Evolutionary conservation across 2,888 invertebrate species (phyloP).

Genomic region (Deladenus siricidicola): DNA sequence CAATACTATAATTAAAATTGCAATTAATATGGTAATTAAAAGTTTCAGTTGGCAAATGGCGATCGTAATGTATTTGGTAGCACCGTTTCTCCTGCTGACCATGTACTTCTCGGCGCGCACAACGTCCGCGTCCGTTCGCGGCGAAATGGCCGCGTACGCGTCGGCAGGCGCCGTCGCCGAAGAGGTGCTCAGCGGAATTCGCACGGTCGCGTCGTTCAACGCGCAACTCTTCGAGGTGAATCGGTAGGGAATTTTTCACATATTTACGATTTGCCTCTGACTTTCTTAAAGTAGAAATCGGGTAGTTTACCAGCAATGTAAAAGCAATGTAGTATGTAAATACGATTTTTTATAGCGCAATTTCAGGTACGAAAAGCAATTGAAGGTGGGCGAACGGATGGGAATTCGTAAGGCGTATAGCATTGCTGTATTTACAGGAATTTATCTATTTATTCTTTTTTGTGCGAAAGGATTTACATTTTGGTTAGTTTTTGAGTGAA

Average conservation of each 20-base stretch:
- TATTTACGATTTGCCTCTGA: neutral
- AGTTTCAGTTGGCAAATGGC: slow-evolving; percentile 46
- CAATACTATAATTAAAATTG: neutral
- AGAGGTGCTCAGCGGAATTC: slow-evolving; percentile 52
- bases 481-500: slow-evolving; percentile 32
- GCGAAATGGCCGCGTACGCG: slow-evolving; percentile 55
- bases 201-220: slow-evolving; percentile 33
- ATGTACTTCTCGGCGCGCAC: slow-evolving; percentile 51
- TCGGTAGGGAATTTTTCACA: slow-evolving; percentile 5
- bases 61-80: slow-evolving; percentile 48
- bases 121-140: slow-evolving; percentile 30
- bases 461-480: slow-evolving; percentile 51
- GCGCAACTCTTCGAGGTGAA: slow-evolving; percentile 30
- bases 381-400: slow-evolving; percentile 17
- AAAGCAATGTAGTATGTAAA: too few relatives aligned
- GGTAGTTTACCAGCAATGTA: neutral
- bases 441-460: slow-evolving; percentile 53
- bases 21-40: neutral
- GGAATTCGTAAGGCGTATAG: slow-evolving; percentile 29
- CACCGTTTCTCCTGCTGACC: slow-evolving; percentile 50
- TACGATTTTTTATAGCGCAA: neutral
- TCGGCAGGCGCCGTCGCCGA: slow-evolving; percentile 53
- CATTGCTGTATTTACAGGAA: slow-evolving; percentile 26
- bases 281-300: neutral
- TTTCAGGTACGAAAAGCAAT: slow-evolving; percentile 17